phyloP scores from a whole-genome alignment of 1,140 invertebrate genomes.

The Bombus balteatus region DNA sequence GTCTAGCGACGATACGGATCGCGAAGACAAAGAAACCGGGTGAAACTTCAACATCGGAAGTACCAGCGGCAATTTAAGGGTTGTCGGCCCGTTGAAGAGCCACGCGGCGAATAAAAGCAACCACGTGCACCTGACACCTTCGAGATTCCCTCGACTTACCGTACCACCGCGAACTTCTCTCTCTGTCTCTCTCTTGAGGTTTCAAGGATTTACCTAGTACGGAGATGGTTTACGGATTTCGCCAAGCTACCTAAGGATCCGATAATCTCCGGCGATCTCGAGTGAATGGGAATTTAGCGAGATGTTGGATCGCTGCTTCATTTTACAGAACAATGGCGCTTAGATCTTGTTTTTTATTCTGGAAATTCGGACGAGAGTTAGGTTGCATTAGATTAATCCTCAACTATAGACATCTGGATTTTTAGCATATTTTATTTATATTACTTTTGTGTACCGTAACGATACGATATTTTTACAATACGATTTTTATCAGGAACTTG shows the following conservation, averaged over 20 bases:
- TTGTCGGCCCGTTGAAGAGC: conserved; percentile 50
- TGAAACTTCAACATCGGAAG: conserved; percentile 28
- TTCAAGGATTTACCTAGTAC: conserved; percentile 28
- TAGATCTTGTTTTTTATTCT: not conserved
- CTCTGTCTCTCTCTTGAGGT: not conserved
- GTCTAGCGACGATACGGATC: conserved; percentile 30
- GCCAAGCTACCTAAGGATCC: not conserved
- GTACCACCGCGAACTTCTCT: not conserved
- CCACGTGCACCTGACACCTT: conserved; percentile 40
- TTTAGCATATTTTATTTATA: too few relatives aligned
- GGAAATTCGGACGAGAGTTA: too few relatives aligned
- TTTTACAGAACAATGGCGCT: not conserved
- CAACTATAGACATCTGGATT: too few relatives aligned
- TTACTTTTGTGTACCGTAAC: too few relatives aligned
- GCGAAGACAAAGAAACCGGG: conserved; percentile 49
- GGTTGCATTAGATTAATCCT: too few relatives aligned
- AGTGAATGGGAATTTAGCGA: not conserved
- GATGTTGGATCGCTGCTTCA: not conserved
- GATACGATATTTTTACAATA: too few relatives aligned
- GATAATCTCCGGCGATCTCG: conserved; percentile 1
- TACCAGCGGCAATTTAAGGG: conserved; percentile 52
- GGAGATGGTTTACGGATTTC: conserved; percentile 1
- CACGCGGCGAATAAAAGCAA: conserved; percentile 38
- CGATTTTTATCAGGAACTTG: too few relatives aligned
- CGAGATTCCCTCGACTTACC: conserved; percentile 27